Evolutionary conservation across 2,888 invertebrate genomes (phyloP).

Genomic region (Phania funesta): DNA sequence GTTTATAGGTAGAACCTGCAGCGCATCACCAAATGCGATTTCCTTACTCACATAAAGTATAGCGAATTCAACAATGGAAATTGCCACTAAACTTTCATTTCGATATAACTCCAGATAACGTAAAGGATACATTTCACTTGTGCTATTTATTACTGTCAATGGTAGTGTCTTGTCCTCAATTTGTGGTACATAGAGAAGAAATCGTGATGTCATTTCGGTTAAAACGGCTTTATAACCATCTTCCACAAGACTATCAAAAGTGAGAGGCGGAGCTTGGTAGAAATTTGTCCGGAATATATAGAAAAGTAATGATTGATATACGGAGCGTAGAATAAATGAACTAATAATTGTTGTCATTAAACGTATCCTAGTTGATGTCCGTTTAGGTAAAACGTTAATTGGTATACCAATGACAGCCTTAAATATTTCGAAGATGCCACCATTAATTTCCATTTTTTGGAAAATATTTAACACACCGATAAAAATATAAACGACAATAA

Average conservation of each 20-base stretch:
- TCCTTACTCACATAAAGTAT: constrained; percentile 25
- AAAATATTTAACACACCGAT: constrained; percentile 19
- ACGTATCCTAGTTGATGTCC: constrained; percentile 17
- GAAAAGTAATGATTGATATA: constrained; percentile 64
- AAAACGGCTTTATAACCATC: constrained; percentile 36
- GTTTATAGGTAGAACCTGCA: constrained; percentile 32
- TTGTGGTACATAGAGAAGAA: constrained; percentile 40
- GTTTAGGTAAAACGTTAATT: neutral
- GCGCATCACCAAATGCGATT: neutral
- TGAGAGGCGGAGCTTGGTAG: constrained; percentile 40
- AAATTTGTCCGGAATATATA: constrained; percentile 56
- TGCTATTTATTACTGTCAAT: constrained; percentile 33
- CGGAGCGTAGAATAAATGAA: constrained; percentile 56
- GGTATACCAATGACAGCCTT: constrained; percentile 52
- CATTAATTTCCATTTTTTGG: neutral
- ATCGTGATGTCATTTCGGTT: constrained; percentile 11
- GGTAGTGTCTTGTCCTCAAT: constrained; percentile 40
- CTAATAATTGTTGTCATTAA: constrained; percentile 51
- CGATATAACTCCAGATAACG: constrained; percentile 29
- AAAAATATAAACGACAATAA: constrained; percentile 51
- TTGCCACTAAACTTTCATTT: constrained; percentile 49
- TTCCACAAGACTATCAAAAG: constrained; percentile 30
- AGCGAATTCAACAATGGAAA: constrained; percentile 33
- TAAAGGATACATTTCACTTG: constrained; percentile 51
- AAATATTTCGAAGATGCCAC: constrained; percentile 42